Evolutionary conservation across 2,113 vertebrate genomes (phyloP).

Genomic region (Panthera tigris): DNA sequence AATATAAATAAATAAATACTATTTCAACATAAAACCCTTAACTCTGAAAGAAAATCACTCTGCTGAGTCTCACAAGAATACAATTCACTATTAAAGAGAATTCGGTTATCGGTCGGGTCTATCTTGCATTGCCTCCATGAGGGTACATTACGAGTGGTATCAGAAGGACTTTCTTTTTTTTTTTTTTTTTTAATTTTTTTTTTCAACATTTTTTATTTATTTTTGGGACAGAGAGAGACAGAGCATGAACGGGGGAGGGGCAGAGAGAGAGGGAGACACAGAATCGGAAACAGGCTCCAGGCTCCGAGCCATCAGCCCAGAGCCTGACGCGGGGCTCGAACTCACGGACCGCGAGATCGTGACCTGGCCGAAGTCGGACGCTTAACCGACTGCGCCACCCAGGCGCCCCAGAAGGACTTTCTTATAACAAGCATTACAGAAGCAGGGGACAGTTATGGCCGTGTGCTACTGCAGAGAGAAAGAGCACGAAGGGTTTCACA

Average conservation of each 20-base stretch:
- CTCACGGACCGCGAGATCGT: no score
- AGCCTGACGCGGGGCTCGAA: no score
- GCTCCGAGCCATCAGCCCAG: no score
- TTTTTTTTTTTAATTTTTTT: no score
- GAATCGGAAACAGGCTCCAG: no score
- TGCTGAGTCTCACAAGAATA: neutral
- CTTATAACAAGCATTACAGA: conserved; percentile 33
- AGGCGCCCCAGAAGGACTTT: conserved; percentile 34
- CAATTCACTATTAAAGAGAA: conserved; percentile 43
- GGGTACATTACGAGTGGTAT: conserved; percentile 48
- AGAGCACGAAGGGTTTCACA: conserved; percentile 13
- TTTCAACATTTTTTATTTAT: no score
- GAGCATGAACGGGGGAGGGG: no score
- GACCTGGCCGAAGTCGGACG: no score
- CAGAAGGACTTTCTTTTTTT: conserved; percentile 56
- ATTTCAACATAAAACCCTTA: conserved; percentile 39
- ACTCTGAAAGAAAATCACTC: conserved; percentile 36
- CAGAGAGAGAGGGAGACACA: no score
- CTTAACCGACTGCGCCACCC: no score
- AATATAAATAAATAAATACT: conserved; percentile 45
- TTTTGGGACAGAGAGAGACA: no score
- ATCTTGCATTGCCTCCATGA: neutral
- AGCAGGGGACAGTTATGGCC: conserved; percentile 20
- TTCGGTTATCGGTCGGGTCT: neutral
- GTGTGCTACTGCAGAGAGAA: conserved; percentile 15